Evolutionary conservation across 2,888 invertebrate genomes (phyloP).

Genomic region (Epicampocera succincta): DNA sequence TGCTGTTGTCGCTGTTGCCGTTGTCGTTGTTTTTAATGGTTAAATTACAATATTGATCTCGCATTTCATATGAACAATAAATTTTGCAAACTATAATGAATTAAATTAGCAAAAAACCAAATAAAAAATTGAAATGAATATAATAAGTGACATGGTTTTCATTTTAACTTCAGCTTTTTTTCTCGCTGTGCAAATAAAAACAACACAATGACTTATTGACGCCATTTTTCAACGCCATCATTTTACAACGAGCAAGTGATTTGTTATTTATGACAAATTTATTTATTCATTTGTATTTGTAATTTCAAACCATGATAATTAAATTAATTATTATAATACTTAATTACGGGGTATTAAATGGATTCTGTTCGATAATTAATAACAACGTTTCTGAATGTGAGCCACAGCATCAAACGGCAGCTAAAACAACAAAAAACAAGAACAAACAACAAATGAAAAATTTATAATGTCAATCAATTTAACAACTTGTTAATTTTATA

Average conservation of each 20-base stretch:
- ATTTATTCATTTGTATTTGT: constrained; percentile 49
- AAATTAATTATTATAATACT: constrained; percentile 64
- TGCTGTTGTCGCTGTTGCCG: background rate
- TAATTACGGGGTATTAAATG: constrained; percentile 61
- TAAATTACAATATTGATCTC: constrained; percentile 55
- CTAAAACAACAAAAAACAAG: background rate
- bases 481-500: constrained; percentile 38
- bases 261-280: constrained; percentile 68
- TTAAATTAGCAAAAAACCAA: constrained; percentile 29
- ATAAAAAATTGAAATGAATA: constrained; percentile 24
- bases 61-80: constrained; percentile 49
- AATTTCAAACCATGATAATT: constrained; percentile 59
- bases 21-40: constrained; percentile 38
- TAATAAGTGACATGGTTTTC: constrained; percentile 60
- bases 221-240: constrained; percentile 68
- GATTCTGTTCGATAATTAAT: constrained; percentile 66
- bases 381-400: constrained; percentile 51
- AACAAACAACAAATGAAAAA: constrained; percentile 43
- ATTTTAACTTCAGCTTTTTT: constrained; percentile 45
- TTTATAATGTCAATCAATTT: constrained; percentile 51
- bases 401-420: constrained; percentile 43
- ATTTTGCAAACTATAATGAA: constrained; percentile 57
- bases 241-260: constrained; percentile 48
- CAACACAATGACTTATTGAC: constrained; percentile 66
- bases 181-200: background rate